Evolutionary conservation across 2,113 vertebrate genomes (phyloP).

Genomic region (Oncorhynchus kisutch): DNA sequence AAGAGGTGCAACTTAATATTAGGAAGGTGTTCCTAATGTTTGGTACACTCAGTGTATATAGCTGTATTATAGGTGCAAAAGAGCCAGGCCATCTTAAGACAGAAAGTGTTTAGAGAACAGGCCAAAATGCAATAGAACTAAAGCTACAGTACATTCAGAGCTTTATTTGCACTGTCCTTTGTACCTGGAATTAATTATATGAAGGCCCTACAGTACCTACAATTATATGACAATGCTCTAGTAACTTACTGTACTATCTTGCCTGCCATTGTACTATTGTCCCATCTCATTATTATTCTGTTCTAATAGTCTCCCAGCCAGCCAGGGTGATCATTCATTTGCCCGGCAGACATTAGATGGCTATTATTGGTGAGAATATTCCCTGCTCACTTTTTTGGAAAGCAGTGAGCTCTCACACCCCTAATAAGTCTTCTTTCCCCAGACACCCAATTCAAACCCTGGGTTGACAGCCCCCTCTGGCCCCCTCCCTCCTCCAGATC

Average conservation of each 20-base stretch:
- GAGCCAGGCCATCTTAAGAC: not conserved
- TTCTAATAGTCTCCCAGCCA: not conserved
- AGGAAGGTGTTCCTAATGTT: too few species aligned
- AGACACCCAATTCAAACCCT: constrained; percentile 15
- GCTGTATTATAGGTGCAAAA: not conserved
- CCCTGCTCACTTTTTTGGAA: constrained; percentile 8
- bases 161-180: too few species aligned
- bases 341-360: constrained; percentile 21
- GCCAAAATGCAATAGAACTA: too few species aligned
- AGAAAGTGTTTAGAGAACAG: not conserved
- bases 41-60: not conserved
- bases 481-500: constrained; percentile 16
- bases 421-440: not conserved
- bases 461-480: constrained; percentile 31
- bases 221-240: not conserved
- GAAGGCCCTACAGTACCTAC: too few species aligned
- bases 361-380: constrained; percentile 3
- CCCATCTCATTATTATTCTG: not conserved
- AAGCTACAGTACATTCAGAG: not conserved
- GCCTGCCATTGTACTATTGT: not conserved
- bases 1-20: too few species aligned
- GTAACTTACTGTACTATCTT: too few species aligned
- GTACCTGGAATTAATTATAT: too few species aligned
- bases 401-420: constrained; percentile 28
- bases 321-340: not conserved